Evolutionary conservation across 1,140 invertebrate species (phyloP), one percentile per base, ranked within the genome.

Genomic region (Drosophila kurseongensis): DNA sequence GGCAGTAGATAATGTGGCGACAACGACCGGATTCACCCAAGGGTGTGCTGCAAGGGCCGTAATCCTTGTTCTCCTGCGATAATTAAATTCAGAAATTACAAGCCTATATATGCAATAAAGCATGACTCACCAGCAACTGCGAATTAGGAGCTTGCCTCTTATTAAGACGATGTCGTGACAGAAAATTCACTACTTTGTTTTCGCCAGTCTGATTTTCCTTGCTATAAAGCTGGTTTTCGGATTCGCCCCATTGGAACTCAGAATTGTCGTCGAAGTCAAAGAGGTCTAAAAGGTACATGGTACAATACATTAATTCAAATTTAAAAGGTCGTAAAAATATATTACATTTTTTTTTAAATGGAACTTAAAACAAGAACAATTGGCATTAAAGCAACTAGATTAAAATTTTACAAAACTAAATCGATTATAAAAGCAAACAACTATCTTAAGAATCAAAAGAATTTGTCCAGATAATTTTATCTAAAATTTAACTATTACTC

Each of bases 1-100:
- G 91, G 73, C 95, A 96, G 81, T 94, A 94, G 18, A 93, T 93
- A 0, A 95, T 81, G 68, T 95, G 95, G 14, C 94, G 94, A 83
- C 95, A 96, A 65, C 94, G 93, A 1, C 95, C 96, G 9, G 80
- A 69, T 44, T 93, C 93, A 12, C 95, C 94, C 18, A 93, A 92
- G 0, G 95, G 94, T 2, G 94, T 94, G n/a, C 93, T 78, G 67
- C 95, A 96, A 9, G 93, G 91, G 68, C 95, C 94, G 59, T 94
- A 94, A 32, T 91, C 82, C 78, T 93, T 93, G 63, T 93, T 94
- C 55, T 91, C 86, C 90, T 91, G 36, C 0, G 68, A 10, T 8
- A n/a, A 8, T 38, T 23, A n/a, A 4, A 48, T 36, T 2, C 4
- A 1, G 4, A 0, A 18, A 10, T 29, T 38, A 9, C 8, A 16